Conservation (phyloP, 2,113 vertebrate genomes). For the Strigops habroptila region DNA sequence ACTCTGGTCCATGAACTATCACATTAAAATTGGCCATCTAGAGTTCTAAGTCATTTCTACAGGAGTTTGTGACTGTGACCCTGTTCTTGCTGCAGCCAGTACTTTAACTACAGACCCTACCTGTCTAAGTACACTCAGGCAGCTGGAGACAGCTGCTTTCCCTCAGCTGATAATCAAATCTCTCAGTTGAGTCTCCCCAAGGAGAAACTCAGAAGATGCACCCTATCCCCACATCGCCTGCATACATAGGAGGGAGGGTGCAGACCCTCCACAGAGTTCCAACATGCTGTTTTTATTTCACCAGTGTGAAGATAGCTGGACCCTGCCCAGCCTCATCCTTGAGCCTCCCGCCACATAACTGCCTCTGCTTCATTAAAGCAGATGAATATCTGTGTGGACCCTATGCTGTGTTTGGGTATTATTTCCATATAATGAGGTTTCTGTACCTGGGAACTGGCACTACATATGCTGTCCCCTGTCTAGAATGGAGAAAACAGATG, state of each 20-base stretch:
- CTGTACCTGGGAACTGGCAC: neutral
- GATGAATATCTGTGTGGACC: fast-evolving
- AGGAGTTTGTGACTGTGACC: neutral
- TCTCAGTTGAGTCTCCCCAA: neutral
- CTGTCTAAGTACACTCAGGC: neutral
- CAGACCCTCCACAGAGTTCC: neutral
- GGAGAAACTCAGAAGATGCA: neutral
- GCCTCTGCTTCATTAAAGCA: neutral
- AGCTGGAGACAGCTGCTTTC: slow-evolving; percentile 20
- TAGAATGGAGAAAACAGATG: neutral
- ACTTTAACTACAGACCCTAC: neutral
- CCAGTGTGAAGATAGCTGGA: neutral
- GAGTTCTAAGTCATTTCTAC: neutral
- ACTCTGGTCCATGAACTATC: neutral
- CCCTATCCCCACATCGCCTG: neutral
- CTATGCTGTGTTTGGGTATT: neutral
- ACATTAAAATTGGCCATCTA: neutral
- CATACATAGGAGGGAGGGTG: neutral
- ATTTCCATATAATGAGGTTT: neutral
- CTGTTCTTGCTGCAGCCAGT: neutral
- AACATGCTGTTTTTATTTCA: neutral
- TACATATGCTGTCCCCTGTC: neutral
- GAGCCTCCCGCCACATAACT: neutral
- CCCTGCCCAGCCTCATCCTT: neutral
- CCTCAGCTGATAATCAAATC: slow-evolving; percentile 8